These are phyloP conservation scores for Hemichromis elongatus DNA, from an alignment of 2,113 vertebrate genomes.

Conservation along the genomic window DNA sequence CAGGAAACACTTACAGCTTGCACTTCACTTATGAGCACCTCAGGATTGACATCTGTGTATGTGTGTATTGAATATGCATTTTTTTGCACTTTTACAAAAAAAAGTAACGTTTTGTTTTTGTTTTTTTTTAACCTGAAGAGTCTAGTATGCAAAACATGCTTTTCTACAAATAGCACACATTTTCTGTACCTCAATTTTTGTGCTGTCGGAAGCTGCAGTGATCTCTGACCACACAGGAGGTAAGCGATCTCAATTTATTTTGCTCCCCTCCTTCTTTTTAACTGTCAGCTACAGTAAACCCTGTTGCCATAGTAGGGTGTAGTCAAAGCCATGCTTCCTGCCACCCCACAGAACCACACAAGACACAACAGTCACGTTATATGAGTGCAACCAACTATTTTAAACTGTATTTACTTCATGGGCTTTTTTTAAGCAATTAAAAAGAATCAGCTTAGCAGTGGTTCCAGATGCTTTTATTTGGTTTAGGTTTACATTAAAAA, in stretches of 20 bases:
- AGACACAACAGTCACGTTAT: neutral
- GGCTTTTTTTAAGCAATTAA: neutral
- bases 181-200: neutral
- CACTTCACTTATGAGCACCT: neutral
- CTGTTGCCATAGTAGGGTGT: neutral
- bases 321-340: neutral
- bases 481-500: neutral
- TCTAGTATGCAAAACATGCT: neutral
- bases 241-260: neutral
- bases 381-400: neutral
- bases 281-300: neutral
- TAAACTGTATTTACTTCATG: neutral
- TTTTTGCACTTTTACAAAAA: too few species aligned
- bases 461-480: neutral
- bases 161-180: neutral
- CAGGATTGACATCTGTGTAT: neutral
- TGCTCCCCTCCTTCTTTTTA: neutral
- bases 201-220: neutral
- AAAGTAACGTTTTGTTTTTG: neutral
- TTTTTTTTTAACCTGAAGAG: neutral
- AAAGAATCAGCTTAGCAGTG: neutral
- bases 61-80: neutral
- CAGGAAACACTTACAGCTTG: neutral
- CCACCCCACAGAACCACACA: neutral
- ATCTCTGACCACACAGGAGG: neutral